Base-by-base conservation (phyloP, 2,888 invertebrate genomes). In the Aporophyla lueneburgensis region DNA sequence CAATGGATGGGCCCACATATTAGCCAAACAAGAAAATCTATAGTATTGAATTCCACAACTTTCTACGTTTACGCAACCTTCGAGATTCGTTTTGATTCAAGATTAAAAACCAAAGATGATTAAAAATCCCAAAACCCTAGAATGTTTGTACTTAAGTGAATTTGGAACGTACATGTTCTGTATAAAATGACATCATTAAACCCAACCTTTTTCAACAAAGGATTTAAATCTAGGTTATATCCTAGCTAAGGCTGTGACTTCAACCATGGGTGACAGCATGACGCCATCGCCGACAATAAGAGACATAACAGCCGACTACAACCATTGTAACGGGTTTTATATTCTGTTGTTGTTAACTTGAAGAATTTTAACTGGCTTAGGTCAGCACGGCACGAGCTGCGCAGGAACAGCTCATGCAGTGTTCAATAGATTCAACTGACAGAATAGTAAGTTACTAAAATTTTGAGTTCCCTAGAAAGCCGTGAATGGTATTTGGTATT, bases 231-330 rank as follows among this genome's bases (percentile, higher is more conserved):
- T 83, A 78, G 67, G 71, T 61, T 63, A 65, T 63, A 33, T 62
- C 40, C 69, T 40, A 58, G 79, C 46, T 14, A 63, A 80, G 75
- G 62, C 59, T 65, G 16, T 56, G 43, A 43, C 71, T 56, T 56
- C 56, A 78, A 40, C 65, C 78, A 78, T 78, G 78, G 68, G 62
- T 79, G 79, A 81, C 79, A 73, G 33, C 61, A 40, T 81, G 81
- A 81, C 83, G 83, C 33, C 83, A 83, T 78, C 83, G 16, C 54
- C 33, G 16, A 70, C 69, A 71, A 81, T 71, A 81, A 21, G 27
- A 67, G 19, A 65, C 21, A 68, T 49, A 65, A 14, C 63, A 56
- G 27, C 53, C 14, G n/a, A 43, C 67, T 53, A 65, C 21, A 51
- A 53, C 74, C n/a, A 70, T n/a, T 63, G 27, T 65, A 53, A 76